These are phyloP conservation scores for Triplophysa siluroides DNA, from an alignment of 2,113 vertebrate genomes.

Conservation along the genomic window DNA sequence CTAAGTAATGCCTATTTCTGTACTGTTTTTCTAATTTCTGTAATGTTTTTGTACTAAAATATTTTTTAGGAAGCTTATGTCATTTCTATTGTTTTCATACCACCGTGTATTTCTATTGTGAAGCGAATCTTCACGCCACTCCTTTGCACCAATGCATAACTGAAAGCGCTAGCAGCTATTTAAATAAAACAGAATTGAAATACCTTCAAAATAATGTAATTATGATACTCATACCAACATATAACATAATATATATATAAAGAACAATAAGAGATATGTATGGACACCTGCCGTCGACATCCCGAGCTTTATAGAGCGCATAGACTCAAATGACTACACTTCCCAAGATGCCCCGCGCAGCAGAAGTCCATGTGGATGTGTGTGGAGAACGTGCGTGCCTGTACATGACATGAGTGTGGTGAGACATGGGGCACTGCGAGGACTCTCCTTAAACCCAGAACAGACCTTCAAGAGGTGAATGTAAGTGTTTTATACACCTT, in stretches of 20 bases:
- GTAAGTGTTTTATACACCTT: constrained; percentile 17
- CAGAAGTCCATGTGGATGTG: constrained; percentile 44
- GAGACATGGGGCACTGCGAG: constrained; percentile 18
- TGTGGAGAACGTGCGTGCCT: constrained; percentile 16
- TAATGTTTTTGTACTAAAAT: too few species aligned
- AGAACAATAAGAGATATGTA: too few species aligned
- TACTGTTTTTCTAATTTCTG: too few species aligned
- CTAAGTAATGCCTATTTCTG: too few species aligned
- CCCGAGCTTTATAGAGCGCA: not conserved
- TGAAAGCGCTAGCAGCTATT: not conserved
- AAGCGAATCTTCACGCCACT: too few species aligned
- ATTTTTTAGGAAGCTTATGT: too few species aligned
- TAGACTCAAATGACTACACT: constrained; percentile 8
- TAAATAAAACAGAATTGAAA: not conserved
- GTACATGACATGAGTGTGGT: constrained; percentile 3
- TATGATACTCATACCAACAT: too few species aligned
- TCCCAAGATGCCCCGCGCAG: constrained; percentile 45
- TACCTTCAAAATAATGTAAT: not conserved
- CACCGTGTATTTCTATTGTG: too few species aligned
- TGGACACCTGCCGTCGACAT: too few species aligned
- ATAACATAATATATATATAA: too few species aligned
- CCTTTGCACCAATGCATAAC: too few species aligned
- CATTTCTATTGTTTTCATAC: too few species aligned
- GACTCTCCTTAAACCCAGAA: not conserved
- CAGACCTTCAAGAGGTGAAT: constrained; percentile 27